phyloP scores from a whole-genome alignment of 2,888 invertebrate genomes.

The Fragum fragum region DNA sequence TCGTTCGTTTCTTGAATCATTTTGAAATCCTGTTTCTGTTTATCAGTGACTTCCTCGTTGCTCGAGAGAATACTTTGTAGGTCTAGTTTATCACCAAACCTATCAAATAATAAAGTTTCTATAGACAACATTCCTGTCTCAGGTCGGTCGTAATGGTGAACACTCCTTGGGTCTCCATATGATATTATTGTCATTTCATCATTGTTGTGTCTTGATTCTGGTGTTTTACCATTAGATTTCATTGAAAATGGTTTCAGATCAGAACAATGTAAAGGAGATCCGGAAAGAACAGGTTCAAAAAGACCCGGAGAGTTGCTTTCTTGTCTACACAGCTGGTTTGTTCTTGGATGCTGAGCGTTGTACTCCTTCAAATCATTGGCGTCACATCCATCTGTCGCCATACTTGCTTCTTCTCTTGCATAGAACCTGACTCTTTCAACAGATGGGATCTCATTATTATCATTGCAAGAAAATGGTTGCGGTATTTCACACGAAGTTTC shows the following conservation, averaged over 20 bases:
- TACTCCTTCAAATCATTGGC: not conserved
- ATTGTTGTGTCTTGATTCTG: not conserved
- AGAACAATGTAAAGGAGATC: not conserved
- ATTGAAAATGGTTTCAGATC: not conserved
- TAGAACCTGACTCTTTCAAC: not conserved
- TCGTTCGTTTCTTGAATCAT: not conserved
- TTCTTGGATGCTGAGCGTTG: not conserved
- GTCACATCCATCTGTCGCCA: not conserved
- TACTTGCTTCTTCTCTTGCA: not conserved
- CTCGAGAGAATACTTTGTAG: not conserved
- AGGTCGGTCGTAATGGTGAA: not conserved
- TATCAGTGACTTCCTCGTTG: constrained; percentile 1
- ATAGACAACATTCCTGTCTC: not conserved
- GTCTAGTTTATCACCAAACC: not conserved
- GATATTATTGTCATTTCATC: not conserved
- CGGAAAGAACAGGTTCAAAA: not conserved
- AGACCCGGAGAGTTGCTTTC: constrained; percentile 2
- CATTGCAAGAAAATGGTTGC: not conserved
- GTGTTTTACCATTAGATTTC: not conserved
- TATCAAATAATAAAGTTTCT: not conserved
- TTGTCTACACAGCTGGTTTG: not conserved
- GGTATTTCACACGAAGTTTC: not conserved
- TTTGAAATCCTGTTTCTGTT: not conserved
- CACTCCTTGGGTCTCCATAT: not conserved
- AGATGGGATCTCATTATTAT: not conserved